Evolutionary conservation across 2,888 invertebrate species (phyloP), one percentile per base, ranked within the genome.

Genomic region (Gerris lacustris): DNA sequence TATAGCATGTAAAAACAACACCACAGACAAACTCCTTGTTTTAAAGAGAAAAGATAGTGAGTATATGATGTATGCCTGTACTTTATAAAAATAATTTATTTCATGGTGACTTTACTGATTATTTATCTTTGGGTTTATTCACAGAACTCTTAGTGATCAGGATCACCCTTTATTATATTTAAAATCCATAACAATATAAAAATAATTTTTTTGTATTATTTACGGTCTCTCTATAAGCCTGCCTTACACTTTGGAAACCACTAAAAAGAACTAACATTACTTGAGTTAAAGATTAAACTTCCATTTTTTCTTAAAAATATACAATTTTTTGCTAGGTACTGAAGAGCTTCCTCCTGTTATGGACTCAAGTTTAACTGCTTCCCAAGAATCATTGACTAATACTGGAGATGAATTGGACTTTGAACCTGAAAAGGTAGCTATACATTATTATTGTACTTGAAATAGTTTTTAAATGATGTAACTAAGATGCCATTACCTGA

Each of bases 1-100:
- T 80, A 86, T 88, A 2, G 86, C 89, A 73, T 97, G 96, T 81
- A 92, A 93, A 81, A 84, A 84, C 70, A 73, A 71, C 70, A 73
- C 73, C 66, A 74, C 73, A 43, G 82, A 85, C 71, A 82, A 84
- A 7, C 81, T 80, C 72, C 73, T 70, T 45, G 72, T 81, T 67
- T 79, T 82, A 63, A 85, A 85, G 77, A 80, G 86, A 73, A 84
- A 83, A 77, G 83, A 84, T 76, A 86, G 85, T 82, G 79, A 81
- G 82, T 80, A 66, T 6, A 67, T n/a, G 17, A n/a, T 44, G 31
- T 47, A 44, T 17, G 11, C 17, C 64, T 63, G 31, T 31, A 31
- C 6, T 66, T 31, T 31, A 1, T 31, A 31, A 31, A 31, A 31
- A 31, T 31, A 31, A 31, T 31, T n/a, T 68, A 68, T 44, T 67